These are phyloP conservation scores for Oegoconia quadripuncta DNA, from an alignment of 2,888 invertebrate species.

Conservation along the genomic window DNA sequence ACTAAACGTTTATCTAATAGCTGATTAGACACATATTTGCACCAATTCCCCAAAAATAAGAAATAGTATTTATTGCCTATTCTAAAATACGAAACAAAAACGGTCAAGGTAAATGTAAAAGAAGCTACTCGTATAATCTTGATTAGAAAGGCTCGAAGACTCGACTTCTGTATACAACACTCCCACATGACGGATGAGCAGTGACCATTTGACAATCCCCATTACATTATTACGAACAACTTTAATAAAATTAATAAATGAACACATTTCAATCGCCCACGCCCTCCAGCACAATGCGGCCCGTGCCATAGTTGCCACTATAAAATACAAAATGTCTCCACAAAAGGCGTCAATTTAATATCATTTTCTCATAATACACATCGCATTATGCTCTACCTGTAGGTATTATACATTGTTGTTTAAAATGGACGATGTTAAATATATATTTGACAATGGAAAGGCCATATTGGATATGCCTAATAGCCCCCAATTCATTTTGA, in stretches of 20 bases:
- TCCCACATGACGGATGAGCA: neutral
- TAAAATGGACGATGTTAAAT: neutral
- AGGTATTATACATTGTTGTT: neutral
- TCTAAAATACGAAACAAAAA: too few relatives aligned
- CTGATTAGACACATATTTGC: too few relatives aligned
- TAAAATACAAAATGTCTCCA: constrained; percentile 30
- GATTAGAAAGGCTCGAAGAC: too few relatives aligned
- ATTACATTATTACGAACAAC: constrained; percentile 1
- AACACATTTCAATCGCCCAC: constrained; percentile 38
- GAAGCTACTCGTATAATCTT: too few relatives aligned
- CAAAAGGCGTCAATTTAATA: constrained; percentile 48
- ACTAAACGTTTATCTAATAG: too few relatives aligned
- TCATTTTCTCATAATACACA: constrained; percentile 52
- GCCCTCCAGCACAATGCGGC: constrained; percentile 19
- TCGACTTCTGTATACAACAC: too few relatives aligned
- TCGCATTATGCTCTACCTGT: constrained; percentile 23
- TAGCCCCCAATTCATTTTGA: too few relatives aligned
- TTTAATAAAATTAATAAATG: constrained; percentile 26
- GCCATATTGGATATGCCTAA: too few relatives aligned
- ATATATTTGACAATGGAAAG: neutral
- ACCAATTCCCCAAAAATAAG: too few relatives aligned
- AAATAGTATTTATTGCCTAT: too few relatives aligned
- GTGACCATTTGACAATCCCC: neutral
- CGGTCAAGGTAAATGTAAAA: too few relatives aligned
- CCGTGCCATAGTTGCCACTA: constrained; percentile 24